A percentile compares a stretch with the other conserved stretches of the same genome.
Evolutionary conservation across 2,113 vertebrate genomes (phyloP).

Genomic region (Phylloscopus trochiloides): DNA sequence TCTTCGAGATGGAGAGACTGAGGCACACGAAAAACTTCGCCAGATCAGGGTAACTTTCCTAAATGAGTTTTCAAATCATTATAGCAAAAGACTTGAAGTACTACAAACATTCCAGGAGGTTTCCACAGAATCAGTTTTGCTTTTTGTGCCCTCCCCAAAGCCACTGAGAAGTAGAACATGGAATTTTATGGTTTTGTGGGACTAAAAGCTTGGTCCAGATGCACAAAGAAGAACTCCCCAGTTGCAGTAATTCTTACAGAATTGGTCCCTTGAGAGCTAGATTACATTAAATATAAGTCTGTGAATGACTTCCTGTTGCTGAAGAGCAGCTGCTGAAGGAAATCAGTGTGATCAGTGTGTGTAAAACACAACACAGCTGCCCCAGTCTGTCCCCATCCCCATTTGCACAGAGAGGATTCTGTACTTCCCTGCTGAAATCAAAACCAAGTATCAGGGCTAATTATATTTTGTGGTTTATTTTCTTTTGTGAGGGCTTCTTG

Average conservation of each 20-base stretch:
- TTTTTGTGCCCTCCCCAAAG: background rate
- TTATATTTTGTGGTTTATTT: background rate
- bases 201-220: background rate
- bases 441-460: background rate
- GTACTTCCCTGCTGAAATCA: background rate
- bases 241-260: background rate
- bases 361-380: background rate
- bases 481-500: background rate
- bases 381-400: background rate
- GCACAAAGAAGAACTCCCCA: background rate
- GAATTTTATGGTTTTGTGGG: background rate
- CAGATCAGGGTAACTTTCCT: slow-evolving; percentile 69
- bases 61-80: background rate
- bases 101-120: background rate
- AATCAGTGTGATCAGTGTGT: background rate
- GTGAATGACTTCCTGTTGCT: background rate
- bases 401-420: background rate
- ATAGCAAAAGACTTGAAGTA: background rate
- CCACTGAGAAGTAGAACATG: background rate
- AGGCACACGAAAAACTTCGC: slow-evolving; percentile 70
- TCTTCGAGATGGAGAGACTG: slow-evolving; percentile 74
- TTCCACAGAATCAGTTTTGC: background rate
- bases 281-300: background rate
- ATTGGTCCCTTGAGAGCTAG: background rate
- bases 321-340: background rate